These are phyloP conservation scores for Drosophila ohnishii DNA, from an alignment of 1,140 invertebrate species.

Conservation along the genomic window DNA sequence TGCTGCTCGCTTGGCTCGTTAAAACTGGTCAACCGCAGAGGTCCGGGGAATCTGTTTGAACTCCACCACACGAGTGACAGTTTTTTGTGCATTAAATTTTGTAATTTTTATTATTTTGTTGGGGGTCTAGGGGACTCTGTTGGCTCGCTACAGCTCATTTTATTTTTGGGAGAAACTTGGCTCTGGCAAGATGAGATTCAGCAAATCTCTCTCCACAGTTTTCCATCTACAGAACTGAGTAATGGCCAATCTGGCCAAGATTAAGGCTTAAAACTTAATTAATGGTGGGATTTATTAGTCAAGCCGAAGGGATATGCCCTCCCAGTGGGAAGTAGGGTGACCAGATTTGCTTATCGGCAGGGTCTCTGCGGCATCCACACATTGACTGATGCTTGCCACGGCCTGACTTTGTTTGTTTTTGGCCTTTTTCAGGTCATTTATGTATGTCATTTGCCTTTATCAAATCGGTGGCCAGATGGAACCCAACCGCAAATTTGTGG, in stretches of 20 bases:
- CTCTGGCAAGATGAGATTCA: too few relatives aligned
- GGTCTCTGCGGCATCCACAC: constrained; percentile 30
- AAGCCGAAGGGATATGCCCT: neutral
- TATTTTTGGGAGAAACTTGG: too few relatives aligned
- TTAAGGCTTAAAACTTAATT: neutral
- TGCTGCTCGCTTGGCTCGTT: constrained; percentile 20
- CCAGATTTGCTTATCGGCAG: constrained; percentile 18
- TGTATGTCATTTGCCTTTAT: constrained; percentile 20
- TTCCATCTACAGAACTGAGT: neutral
- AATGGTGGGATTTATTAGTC: neutral
- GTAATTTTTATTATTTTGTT: neutral
- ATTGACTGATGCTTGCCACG: constrained; percentile 6
- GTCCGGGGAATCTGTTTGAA: constrained; percentile 25
- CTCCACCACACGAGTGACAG: constrained; percentile 13
- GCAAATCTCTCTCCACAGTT: too few relatives aligned
- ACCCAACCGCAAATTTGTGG: constrained; percentile 45
- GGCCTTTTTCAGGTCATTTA: constrained; percentile 1
- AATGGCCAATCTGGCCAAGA: neutral
- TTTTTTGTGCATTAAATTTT: constrained; percentile 10
- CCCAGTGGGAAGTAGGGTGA: neutral
- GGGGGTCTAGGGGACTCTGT: neutral
- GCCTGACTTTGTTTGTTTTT: constrained; percentile 3
- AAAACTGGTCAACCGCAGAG: constrained; percentile 43
- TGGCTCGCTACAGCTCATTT: neutral
- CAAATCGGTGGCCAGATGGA: constrained; percentile 38